Conservation (phyloP, 2,888 invertebrate genomes). For the Zootermopsis nevadensis region DNA sequence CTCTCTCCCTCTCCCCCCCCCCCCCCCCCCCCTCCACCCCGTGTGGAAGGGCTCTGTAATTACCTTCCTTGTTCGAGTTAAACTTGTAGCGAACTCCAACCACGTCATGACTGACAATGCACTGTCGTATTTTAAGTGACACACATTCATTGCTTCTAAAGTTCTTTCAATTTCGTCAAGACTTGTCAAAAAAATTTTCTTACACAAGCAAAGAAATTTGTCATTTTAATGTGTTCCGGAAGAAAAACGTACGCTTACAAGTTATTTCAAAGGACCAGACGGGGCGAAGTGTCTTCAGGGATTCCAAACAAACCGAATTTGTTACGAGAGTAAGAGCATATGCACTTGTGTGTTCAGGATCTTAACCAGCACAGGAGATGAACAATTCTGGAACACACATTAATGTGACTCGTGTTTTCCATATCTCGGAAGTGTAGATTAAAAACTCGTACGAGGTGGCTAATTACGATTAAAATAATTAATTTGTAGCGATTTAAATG, state of each 20-base stretch:
- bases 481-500: too few relatives aligned
- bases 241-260: background rate
- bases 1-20: background rate
- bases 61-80: slow-evolving; percentile 43
- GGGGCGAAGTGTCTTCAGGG: too few relatives aligned
- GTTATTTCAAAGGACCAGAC: too few relatives aligned
- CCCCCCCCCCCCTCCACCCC: background rate
- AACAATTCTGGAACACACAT: too few relatives aligned
- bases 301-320: too few relatives aligned
- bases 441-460: too few relatives aligned
- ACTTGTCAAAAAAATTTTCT: slow-evolving; percentile 34
- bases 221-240: slow-evolving; percentile 24
- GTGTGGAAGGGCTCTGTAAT: slow-evolving; percentile 20
- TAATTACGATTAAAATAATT: too few relatives aligned
- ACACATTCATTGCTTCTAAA: slow-evolving; percentile 14
- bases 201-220: slow-evolving; percentile 19
- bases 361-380: too few relatives aligned
- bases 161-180: slow-evolving; percentile 22
- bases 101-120: slow-evolving; percentile 46
- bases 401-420: too few relatives aligned
- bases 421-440: too few relatives aligned
- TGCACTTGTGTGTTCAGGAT: too few relatives aligned
- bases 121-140: slow-evolving; percentile 47
- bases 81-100: background rate
- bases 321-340: too few relatives aligned